phyloP scores from a whole-genome alignment of 2,888 invertebrate genomes.

The Oxyscelio sp. region DNA sequence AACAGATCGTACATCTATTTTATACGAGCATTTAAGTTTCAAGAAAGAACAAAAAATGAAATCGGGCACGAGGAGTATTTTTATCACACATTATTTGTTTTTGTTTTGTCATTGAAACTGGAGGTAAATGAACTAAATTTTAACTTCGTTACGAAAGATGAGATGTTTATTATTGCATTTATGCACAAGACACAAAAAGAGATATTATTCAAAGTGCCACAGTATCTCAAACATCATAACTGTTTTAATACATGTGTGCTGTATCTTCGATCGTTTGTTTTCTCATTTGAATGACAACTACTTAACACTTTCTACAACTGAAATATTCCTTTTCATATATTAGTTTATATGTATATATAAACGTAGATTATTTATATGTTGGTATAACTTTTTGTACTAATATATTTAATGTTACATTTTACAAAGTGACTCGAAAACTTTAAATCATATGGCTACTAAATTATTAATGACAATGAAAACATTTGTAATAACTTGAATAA shows the following conservation, averaged over 20 bases:
- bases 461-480: too few relatives aligned
- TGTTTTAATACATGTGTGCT: conserved; percentile 16
- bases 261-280: conserved; percentile 5
- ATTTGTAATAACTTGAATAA: too few relatives aligned
- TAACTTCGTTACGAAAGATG: neutral
- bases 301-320: too few relatives aligned
- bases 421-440: too few relatives aligned
- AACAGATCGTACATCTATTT: conserved; percentile 28
- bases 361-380: too few relatives aligned
- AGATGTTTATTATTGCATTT: neutral
- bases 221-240: conserved; percentile 7
- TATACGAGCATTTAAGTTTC: conserved; percentile 38
- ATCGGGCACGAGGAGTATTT: neutral
- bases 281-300: neutral
- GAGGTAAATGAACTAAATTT: neutral
- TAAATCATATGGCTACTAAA: too few relatives aligned
- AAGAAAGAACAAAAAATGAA: conserved; percentile 9
- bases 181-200: neutral
- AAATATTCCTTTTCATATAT: too few relatives aligned
- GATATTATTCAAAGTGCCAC: neutral
- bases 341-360: too few relatives aligned
- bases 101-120: neutral
- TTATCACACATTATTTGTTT: neutral
- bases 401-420: too few relatives aligned
- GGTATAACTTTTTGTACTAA: too few relatives aligned